Evolutionary conservation across 2,113 vertebrate genomes (phyloP).

Genomic region (Ceyx margarethae): DNA sequence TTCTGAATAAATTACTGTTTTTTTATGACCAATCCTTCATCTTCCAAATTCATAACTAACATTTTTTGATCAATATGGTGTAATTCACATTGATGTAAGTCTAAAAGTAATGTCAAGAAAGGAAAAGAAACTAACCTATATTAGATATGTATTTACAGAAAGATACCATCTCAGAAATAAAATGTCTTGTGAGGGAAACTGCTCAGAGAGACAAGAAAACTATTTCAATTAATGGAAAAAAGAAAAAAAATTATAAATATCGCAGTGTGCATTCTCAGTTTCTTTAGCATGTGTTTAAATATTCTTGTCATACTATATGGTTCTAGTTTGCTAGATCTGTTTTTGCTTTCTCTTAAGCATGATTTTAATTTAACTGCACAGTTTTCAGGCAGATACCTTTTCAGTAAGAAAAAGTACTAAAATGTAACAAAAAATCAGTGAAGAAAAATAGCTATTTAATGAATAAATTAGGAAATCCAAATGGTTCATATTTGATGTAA

Average conservation of each 20-base stretch:
- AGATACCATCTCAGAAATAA: neutral
- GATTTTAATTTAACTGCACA: neutral
- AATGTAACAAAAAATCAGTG: neutral
- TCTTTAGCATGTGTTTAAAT: neutral
- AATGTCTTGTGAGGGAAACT: neutral
- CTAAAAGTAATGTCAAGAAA: neutral
- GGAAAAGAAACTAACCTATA: neutral
- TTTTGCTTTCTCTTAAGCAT: neutral
- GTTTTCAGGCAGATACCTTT: neutral
- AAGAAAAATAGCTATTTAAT: neutral
- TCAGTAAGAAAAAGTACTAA: neutral
- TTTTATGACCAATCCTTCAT: neutral
- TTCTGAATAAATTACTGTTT: neutral
- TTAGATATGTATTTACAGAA: neutral
- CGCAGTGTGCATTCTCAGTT: neutral
- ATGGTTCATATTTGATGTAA: neutral
- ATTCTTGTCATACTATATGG: neutral
- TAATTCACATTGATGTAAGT: neutral
- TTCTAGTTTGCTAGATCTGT: neutral
- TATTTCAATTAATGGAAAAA: neutral
- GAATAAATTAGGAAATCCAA: neutral
- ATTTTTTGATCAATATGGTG: neutral
- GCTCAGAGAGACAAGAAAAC: neutral
- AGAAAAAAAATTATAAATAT: neutral
- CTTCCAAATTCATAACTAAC: neutral